Base-by-base conservation (phyloP, 1,140 invertebrate species). In the Cyrtorhinus lividipennis region DNA sequence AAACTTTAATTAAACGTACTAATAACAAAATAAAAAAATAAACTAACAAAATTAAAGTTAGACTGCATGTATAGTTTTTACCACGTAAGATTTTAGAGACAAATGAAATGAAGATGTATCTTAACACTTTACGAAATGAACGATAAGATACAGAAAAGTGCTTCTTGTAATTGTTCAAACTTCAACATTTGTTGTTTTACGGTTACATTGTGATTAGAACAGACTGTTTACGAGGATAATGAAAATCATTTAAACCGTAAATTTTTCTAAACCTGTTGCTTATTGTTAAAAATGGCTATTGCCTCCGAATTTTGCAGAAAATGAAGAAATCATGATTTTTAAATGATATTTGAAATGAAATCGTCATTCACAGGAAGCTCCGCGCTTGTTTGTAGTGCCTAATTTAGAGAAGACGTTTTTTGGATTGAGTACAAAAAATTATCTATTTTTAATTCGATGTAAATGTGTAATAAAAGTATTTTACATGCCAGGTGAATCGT, bases 371-470 rank as follows among this genome's bases (percentile, higher is more conserved):
- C 48, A 53, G 20, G 5, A 20, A 53, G 48, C 48, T 53, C 48
- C 20, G 20, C 20, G 48, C 48, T 53, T 53, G 48, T 53, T 15
- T 53, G 48, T 53, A 53, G 48, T 53, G 48, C 48, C 48, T 53
- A 53, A 53, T 53, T 53, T 53, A 53, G 48, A 53, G 20, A 12
- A 10, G 48, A 53, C 15, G 15, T 13, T 53, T 15, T 53, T 53
- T 53, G 48, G 18, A 22, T 53, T 22, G 48, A 53, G 48, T 53
- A 12, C 48, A 15, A 53, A n/a, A 44, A 53, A 15, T 53, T 53
- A 53, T 53, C 48, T 53, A 53, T 53, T 53, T 53, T 53, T 22
- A 53, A 53, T 53, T 53, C 48, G 5, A 5, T 53, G 48, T 53
- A 53, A 53, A 53, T 13, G 10, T 53, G 48, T 53, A 15, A 53